phyloP scores from a whole-genome alignment of 2,888 invertebrate species.

The Drosophila kuntzei region DNA sequence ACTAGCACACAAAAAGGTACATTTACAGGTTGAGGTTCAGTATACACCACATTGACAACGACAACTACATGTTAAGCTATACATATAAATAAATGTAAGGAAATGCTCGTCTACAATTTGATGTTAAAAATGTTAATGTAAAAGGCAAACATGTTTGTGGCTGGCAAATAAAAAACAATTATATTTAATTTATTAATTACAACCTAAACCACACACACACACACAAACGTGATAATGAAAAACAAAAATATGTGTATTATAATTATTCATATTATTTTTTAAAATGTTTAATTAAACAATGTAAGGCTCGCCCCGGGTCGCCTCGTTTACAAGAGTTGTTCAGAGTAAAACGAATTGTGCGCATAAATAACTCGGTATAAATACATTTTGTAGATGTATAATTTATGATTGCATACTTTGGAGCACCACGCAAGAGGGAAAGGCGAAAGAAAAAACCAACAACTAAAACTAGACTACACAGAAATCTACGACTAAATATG shows the following conservation, averaged over 20 bases:
- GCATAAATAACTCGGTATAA: slow-evolving; percentile 18
- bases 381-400: slow-evolving; percentile 5
- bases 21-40: slow-evolving; percentile 12
- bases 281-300: slow-evolving; percentile 32
- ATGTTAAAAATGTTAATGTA: slow-evolving; percentile 50
- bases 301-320: slow-evolving; percentile 4
- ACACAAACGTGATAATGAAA: slow-evolving; percentile 30
- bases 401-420: slow-evolving; percentile 27
- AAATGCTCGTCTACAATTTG: slow-evolving; percentile 6
- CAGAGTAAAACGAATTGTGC: slow-evolving; percentile 5
- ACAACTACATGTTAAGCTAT: slow-evolving; percentile 54
- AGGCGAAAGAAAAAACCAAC: slow-evolving; percentile 7
- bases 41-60: slow-evolving; percentile 32
- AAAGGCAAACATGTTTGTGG: slow-evolving; percentile 63
- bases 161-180: slow-evolving; percentile 43
- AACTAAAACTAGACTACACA: slow-evolving; percentile 38
- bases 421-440: not conserved
- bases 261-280: slow-evolving; percentile 11
- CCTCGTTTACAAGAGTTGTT: not conserved
- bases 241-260: slow-evolving; percentile 16
- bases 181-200: slow-evolving; percentile 48
- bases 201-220: slow-evolving; percentile 32
- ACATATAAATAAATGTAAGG: slow-evolving; percentile 23
- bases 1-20: slow-evolving; percentile 6
- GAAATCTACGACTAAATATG: slow-evolving; percentile 8